These are phyloP conservation scores for Sphinx pinastri DNA, from an alignment of 2,888 invertebrate species.

Conservation along the genomic window DNA sequence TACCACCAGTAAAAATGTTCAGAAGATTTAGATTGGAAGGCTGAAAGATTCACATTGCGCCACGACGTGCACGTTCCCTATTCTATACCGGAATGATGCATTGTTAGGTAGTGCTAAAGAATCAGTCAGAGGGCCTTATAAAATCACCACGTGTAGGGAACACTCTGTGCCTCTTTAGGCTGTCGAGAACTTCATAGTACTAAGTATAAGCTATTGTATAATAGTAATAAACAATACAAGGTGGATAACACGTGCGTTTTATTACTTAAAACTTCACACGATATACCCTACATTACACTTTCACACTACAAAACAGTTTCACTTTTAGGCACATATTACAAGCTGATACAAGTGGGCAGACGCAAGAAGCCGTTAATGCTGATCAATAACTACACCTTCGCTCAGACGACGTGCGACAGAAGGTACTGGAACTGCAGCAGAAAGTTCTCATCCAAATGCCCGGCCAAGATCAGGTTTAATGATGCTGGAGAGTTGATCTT, in stretches of 20 bases:
- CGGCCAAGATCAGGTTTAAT: slow-evolving; percentile 57
- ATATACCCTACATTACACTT: background rate
- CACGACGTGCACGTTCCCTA: no score
- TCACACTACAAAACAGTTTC: background rate
- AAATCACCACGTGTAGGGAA: no score
- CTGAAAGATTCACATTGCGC: no score
- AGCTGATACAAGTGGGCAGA: slow-evolving; percentile 36
- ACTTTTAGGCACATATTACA: slow-evolving; percentile 33
- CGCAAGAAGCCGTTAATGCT: slow-evolving; percentile 38
- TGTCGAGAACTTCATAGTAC: no score
- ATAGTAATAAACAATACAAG: background rate
- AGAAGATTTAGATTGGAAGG: no score
- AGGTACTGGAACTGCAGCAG: slow-evolving; percentile 66
- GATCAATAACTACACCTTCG: slow-evolving; percentile 51
- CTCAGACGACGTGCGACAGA: slow-evolving; percentile 53
- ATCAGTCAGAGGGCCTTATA: no score
- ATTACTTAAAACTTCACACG: background rate
- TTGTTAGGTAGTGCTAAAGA: no score
- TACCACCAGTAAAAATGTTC: no score
- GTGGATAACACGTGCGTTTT: background rate
- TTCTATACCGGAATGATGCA: no score
- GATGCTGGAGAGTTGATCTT: slow-evolving; percentile 39
- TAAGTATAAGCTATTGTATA: no score
- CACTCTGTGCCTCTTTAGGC: no score
- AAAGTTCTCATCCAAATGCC: slow-evolving; percentile 52